A percentile compares a stretch with the other conserved stretches of the same genome.
Evolutionary conservation across 2,113 vertebrate species (phyloP).

Genomic region (Alexandromys fortis): DNA sequence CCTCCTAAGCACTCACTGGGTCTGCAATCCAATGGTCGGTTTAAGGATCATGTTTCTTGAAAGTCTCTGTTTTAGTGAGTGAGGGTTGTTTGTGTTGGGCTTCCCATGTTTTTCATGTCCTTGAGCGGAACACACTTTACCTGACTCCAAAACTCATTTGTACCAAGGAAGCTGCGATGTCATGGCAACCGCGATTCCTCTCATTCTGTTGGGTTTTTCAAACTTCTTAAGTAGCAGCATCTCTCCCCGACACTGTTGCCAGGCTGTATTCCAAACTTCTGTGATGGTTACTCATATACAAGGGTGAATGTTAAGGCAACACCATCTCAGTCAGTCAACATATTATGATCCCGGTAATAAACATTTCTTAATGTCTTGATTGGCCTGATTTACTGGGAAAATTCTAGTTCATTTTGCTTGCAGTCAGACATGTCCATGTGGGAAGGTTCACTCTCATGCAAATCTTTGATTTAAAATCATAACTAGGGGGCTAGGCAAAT

Average conservation of each 20-base stretch:
- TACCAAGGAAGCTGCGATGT: background rate
- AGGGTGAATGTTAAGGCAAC: background rate
- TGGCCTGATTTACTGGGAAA: background rate
- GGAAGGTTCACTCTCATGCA: background rate
- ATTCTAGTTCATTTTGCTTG: background rate
- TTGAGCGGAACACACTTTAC: rapidly evolving
- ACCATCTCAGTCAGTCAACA: background rate
- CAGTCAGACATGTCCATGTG: no score
- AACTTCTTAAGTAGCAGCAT: background rate
- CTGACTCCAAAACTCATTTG: background rate
- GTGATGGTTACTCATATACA: background rate
- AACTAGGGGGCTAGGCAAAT: background rate
- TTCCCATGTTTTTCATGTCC: background rate
- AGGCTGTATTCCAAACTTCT: background rate
- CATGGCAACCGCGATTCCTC: background rate
- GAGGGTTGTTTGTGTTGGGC: background rate
- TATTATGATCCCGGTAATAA: background rate
- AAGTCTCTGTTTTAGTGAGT: background rate
- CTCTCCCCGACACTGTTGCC: background rate
- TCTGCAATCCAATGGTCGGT: background rate
- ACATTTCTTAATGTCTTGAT: background rate
- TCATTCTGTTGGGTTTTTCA: background rate
- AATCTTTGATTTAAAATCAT: background rate
- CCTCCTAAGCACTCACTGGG: background rate
- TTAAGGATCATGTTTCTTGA: background rate